Conservation (phyloP, 37 sponge, comb jelly and placozoan genomes). For the Ianthella basta region DNA sequence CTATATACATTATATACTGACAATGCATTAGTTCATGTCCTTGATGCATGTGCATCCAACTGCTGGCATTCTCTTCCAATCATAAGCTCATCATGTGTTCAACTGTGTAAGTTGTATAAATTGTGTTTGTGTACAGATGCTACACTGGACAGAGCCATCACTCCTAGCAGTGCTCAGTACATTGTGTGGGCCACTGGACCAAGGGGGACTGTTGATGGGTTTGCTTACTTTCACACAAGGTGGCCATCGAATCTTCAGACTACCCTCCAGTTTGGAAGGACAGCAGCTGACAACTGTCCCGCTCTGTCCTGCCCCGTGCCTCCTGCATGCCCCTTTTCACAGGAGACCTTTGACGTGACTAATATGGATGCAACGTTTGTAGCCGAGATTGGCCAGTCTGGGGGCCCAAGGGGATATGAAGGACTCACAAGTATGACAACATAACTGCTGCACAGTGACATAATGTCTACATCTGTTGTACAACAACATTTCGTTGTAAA, state of each 20-base stretch:
- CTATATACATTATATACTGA: too few species aligned
- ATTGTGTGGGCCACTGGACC: constrained; percentile 72
- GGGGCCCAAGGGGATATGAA: constrained; percentile 54
- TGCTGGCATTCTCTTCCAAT: too few species aligned
- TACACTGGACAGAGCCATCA: too few species aligned
- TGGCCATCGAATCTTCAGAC: neutral
- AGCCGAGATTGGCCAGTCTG: constrained; percentile 61
- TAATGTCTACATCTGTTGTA: too few species aligned
- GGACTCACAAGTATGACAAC: constrained; percentile 62
- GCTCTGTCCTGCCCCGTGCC: neutral
- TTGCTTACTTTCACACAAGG: neutral
- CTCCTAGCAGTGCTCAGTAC: constrained; percentile 22
- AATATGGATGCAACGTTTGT: constrained; percentile 23
- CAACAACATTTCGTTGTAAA: too few species aligned
- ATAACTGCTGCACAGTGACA: too few species aligned
- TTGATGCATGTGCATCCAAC: too few species aligned
- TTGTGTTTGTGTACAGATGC: too few species aligned
- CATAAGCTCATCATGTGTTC: too few species aligned
- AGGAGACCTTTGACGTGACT: constrained; percentile 2
- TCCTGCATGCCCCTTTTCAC: neutral
- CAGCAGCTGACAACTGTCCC: constrained; percentile 11
- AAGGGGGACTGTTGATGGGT: neutral
- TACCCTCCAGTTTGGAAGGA: neutral
- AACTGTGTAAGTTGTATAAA: too few species aligned
- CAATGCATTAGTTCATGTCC: too few species aligned